phyloP scores from a whole-genome alignment of 2,113 vertebrate genomes.

The Desmodus rotundus region DNA sequence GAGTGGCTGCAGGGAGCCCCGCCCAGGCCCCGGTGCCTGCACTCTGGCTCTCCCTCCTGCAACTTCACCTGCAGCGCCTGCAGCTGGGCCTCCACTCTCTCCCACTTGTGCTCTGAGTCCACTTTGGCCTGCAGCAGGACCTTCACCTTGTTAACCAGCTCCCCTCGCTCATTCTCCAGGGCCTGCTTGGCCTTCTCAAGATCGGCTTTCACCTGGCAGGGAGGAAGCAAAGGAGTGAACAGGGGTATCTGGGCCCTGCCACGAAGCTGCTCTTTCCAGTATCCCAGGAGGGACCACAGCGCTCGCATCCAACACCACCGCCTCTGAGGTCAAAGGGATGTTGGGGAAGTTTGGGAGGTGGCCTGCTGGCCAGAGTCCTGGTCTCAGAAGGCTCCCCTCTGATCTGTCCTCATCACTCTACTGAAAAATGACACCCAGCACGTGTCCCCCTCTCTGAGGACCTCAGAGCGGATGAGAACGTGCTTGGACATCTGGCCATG shows the following conservation, averaged over 20 bases:
- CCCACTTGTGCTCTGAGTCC: constrained; percentile 94
- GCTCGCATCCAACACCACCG: background rate
- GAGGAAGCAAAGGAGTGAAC: background rate
- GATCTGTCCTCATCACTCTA: background rate
- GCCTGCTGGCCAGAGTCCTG: fast-evolving
- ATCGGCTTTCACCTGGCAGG: constrained; percentile 91
- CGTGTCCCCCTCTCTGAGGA: fast-evolving
- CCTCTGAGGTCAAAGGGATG: fast-evolving
- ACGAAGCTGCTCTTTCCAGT: background rate
- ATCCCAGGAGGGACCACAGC: fast-evolving
- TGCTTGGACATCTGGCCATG: background rate
- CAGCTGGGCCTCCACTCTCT: constrained; percentile 90
- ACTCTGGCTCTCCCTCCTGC: constrained; percentile 88
- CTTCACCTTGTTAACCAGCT: constrained; percentile 93
- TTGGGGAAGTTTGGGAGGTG: fast-evolving
- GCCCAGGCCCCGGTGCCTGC: constrained; percentile 13
- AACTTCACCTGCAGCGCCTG: constrained; percentile 94
- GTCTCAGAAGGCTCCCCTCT: fast-evolving
- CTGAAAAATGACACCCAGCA: background rate
- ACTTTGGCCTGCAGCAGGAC: constrained; percentile 90
- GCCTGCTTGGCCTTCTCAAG: constrained; percentile 95
- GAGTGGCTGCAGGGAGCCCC: fast-evolving
- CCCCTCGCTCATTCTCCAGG: constrained; percentile 92
- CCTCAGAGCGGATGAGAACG: fast-evolving
- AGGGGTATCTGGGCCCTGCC: fast-evolving